Conservation (phyloP, 2,797 vertebrate species). For the Sebastiscus tertius region DNA sequence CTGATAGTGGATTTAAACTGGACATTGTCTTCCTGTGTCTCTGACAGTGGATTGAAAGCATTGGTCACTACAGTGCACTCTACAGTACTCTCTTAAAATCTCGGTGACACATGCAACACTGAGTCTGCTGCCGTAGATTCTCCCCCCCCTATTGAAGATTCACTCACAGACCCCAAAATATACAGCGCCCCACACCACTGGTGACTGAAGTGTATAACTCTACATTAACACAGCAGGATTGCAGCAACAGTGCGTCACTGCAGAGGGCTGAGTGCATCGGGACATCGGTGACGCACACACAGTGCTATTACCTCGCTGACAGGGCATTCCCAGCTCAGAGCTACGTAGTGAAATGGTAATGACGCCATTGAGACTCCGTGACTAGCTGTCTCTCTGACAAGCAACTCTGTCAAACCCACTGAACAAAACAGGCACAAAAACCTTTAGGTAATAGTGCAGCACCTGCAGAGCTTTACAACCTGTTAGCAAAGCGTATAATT, state of each 20-base stretch:
- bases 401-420: neutral
- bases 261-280: slow-evolving; percentile 35
- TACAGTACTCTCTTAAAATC: neutral
- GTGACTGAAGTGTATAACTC: slow-evolving; percentile 30
- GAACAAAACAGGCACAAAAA: neutral
- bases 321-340: slow-evolving; percentile 64
- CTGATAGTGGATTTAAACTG: neutral
- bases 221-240: slow-evolving; percentile 6
- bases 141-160: neutral
- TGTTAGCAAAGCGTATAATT: neutral
- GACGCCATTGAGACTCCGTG: slow-evolving; percentile 25
- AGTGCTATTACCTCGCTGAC: slow-evolving; percentile 36
- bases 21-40: neutral
- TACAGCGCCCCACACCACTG: neutral
- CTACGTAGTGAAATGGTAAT: slow-evolving; percentile 43
- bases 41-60: neutral
- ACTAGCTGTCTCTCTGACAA: neutral
- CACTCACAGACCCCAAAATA: neutral
- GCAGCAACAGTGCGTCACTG: slow-evolving; percentile 58
- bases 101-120: neutral
- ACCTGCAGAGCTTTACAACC: neutral
- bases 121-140: neutral
- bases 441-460: neutral
- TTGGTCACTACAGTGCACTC: neutral
- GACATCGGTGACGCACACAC: slow-evolving; percentile 66